Evolutionary conservation across 2,113 vertebrate genomes (phyloP), one percentile per base, ranked within the genome.

Genomic region (Amphiprion ocellaris): DNA sequence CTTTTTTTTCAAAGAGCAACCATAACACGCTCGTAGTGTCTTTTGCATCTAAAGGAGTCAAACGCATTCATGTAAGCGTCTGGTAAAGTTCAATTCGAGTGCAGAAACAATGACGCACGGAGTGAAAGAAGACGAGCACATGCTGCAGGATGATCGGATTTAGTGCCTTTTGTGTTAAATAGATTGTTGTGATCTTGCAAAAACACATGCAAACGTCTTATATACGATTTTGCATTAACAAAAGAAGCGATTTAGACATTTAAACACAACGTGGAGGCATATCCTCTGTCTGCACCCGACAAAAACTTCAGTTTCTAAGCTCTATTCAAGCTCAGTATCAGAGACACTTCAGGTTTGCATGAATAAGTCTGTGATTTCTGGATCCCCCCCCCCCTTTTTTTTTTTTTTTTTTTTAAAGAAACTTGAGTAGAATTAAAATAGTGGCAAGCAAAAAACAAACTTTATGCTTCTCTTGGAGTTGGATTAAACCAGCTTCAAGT

Each of bases 41-140:
- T 46, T 58, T 37, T 14, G 21, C 62, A 55, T 56, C 24, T 54
- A 44, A 64, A 14, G 26, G 37, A 14, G 17, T 21, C 14, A 56
- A 61, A 46, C 23, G 12, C 21, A 14, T 46, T 24, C 3, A 11
- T 24, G 15, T 8, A 28, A 9, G 47, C 59, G 23, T 56, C 66
- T 46, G 44, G 44, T 9, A 5, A 70, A 75, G 70, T 75, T 81
- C 10, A 76, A 33, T 75, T 70, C 11, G 21, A 70, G 65, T 26
- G 26, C 15, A 44, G 11, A 41, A 16, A 46, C 24, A 10, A 44
- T 71, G 30, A 50, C 19, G 21, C 15, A 15, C 26, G 12, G 16
- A 41, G 28, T 26, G 17, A 37, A 61, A 11, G 14, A 16, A 56
- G 6, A 10, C 0, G 24, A 16, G 49, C 70, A 50, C 10, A n/a